These are phyloP conservation scores for Argyresthia goedartella DNA, from an alignment of 2,888 invertebrate genomes.

Conservation along the genomic window DNA sequence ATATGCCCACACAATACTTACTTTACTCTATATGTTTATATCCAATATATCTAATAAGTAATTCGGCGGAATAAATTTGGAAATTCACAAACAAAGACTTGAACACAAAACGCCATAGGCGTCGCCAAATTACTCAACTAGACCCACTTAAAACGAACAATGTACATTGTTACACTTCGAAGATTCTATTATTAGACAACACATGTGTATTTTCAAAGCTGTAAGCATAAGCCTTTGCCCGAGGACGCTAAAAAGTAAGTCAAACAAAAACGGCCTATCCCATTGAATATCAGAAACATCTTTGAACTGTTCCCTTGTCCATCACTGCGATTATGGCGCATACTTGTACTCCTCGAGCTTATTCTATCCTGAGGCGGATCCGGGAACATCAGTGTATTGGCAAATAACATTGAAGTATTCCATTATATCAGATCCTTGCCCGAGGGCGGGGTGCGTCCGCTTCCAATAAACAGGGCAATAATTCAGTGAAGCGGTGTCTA, in stretches of 20 bases:
- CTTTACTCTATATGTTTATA: no score
- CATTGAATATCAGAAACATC: not conserved
- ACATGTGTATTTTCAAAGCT: not conserved
- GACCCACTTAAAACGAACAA: not conserved
- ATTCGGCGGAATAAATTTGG: conserved; percentile 1
- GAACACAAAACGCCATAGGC: not conserved
- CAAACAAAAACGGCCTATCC: not conserved
- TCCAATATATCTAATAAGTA: not conserved
- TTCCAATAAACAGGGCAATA: conserved; percentile 65
- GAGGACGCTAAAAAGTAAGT: not conserved
- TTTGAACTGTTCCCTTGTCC: conserved; percentile 6
- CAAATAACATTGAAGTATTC: conserved; percentile 68
- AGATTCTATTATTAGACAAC: not conserved
- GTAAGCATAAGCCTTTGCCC: not conserved
- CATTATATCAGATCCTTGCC: conserved; percentile 65
- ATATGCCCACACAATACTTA: no score
- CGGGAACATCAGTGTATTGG: conserved; percentile 57
- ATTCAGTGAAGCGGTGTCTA: conserved; percentile 4
- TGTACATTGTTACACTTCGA: not conserved
- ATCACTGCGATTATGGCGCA: conserved; percentile 44
- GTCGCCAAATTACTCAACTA: not conserved
- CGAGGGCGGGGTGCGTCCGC: conserved; percentile 47
- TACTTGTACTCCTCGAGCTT: conserved; percentile 35
- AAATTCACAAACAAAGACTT: not conserved
- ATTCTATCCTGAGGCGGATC: conserved; percentile 49